Conservation (phyloP, 2,888 invertebrate genomes). For the Conus canariensis region DNA sequence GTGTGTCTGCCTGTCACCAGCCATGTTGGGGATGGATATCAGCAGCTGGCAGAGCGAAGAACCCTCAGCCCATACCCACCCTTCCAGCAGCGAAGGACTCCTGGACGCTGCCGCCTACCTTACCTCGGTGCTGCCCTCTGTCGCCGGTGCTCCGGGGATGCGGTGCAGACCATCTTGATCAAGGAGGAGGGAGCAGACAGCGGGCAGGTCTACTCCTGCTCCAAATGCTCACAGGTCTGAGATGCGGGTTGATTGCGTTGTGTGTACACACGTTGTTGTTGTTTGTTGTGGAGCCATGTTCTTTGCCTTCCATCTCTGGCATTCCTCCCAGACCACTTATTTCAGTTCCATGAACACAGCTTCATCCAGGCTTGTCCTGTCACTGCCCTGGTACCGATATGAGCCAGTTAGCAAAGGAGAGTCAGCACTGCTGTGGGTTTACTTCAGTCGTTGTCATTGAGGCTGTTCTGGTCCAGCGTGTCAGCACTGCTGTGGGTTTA, state of each 20-base stretch:
- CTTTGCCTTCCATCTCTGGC: no score
- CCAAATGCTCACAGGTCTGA: constrained; percentile 17
- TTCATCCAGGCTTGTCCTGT: no score
- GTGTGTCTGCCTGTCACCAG: no score
- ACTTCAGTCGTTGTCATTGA: no score
- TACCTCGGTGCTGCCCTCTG: constrained; percentile 33
- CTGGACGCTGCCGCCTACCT: constrained; percentile 34
- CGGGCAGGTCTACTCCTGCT: constrained; percentile 27
- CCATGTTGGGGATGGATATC: no score
- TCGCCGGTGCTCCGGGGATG: neutral
- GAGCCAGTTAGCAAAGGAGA: no score
- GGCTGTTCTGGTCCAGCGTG: no score
- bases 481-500: no score
- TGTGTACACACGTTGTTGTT: neutral
- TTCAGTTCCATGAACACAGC: no score
- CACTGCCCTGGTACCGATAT: no score
- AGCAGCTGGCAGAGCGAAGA: constrained; percentile 26
- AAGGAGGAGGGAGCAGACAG: constrained; percentile 3
- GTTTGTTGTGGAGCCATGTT: neutral
- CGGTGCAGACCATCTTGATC: constrained; percentile 8
- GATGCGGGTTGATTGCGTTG: neutral
- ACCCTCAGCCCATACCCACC: neutral
- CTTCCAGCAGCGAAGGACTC: constrained; percentile 12
- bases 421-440: no score
- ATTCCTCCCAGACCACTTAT: no score